These are phyloP conservation scores for Anguilla japonica DNA, from an alignment of 2,113 vertebrate species.

Conservation along the genomic window DNA sequence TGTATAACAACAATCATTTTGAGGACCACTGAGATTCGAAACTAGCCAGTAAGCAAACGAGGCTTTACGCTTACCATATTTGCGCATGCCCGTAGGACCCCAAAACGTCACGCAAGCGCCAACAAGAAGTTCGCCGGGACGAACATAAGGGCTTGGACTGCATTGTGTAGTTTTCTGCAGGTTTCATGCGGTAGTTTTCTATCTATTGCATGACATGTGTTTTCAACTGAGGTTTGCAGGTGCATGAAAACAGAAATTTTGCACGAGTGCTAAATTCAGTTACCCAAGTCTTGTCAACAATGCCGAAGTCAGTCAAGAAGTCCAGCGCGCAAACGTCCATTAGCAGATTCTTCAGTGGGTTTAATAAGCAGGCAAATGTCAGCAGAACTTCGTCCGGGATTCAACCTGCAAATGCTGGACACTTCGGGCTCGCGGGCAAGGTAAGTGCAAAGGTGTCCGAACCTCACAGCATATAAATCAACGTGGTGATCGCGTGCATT, in stretches of 20 bases:
- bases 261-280: neutral
- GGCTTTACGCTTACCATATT: neutral
- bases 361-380: slow-evolving; percentile 25
- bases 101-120: slow-evolving; percentile 44
- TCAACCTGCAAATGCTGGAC: slow-evolving; percentile 24
- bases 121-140: slow-evolving; percentile 23
- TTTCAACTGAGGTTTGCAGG: neutral
- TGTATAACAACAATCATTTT: too few species aligned
- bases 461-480: too few species aligned
- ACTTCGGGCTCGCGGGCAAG: slow-evolving; percentile 44
- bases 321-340: slow-evolving; percentile 64
- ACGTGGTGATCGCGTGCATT: neutral
- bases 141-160: neutral
- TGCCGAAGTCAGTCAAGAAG: slow-evolving; percentile 56
- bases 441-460: slow-evolving; percentile 38
- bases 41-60: too few species aligned
- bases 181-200: neutral
- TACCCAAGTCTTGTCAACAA: slow-evolving; percentile 17
- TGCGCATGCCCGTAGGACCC: slow-evolving; percentile 6
- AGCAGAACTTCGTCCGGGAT: slow-evolving; percentile 24
- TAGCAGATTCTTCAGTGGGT: slow-evolving; percentile 72
- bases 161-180: neutral
- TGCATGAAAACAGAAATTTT: neutral
- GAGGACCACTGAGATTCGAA: too few species aligned
- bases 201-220: neutral